These are phyloP conservation scores for Hylaeus anthracinus DNA, from an alignment of 1,140 invertebrate genomes.

Conservation along the genomic window DNA sequence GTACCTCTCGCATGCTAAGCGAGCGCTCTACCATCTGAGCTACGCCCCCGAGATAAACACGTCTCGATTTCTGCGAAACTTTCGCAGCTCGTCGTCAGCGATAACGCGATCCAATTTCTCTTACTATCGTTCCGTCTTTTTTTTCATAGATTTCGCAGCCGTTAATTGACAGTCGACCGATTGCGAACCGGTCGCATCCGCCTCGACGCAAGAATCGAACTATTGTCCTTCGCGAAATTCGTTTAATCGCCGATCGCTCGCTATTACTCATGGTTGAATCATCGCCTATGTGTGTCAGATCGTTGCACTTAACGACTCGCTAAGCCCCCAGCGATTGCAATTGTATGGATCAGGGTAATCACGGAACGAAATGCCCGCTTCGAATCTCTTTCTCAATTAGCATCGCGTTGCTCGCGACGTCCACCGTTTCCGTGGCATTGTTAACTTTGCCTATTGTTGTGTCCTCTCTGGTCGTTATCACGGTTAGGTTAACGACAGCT, in stretches of 20 bases:
- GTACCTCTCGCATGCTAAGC: slow-evolving; percentile 94
- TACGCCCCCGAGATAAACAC: slow-evolving; percentile 83
- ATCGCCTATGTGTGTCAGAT: slow-evolving; percentile 47
- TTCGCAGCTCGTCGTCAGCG: not conserved
- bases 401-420: no score
- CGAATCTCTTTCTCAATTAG: not conserved
- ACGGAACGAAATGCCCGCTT: not conserved
- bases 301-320: slow-evolving; percentile 52
- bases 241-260: slow-evolving; percentile 22
- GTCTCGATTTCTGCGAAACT: not conserved
- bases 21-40: slow-evolving; percentile 94
- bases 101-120: slow-evolving; percentile 38
- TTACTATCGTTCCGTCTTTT: slow-evolving; percentile 5
- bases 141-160: not conserved
- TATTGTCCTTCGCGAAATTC: slow-evolving; percentile 38
- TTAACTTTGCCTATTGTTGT: not conserved
- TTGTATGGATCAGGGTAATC: slow-evolving; percentile 1
- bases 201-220: slow-evolving; percentile 18
- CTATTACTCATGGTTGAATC: slow-evolving; percentile 51
- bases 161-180: slow-evolving; percentile 25
- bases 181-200: slow-evolving; percentile 8
- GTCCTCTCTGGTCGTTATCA: not conserved
- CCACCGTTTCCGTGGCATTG: not conserved
- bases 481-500: no score
- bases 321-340: not conserved